These are phyloP conservation scores for Pangasius macronema DNA, from an alignment of 2,797 vertebrate genomes.

Conservation along the genomic window DNA sequence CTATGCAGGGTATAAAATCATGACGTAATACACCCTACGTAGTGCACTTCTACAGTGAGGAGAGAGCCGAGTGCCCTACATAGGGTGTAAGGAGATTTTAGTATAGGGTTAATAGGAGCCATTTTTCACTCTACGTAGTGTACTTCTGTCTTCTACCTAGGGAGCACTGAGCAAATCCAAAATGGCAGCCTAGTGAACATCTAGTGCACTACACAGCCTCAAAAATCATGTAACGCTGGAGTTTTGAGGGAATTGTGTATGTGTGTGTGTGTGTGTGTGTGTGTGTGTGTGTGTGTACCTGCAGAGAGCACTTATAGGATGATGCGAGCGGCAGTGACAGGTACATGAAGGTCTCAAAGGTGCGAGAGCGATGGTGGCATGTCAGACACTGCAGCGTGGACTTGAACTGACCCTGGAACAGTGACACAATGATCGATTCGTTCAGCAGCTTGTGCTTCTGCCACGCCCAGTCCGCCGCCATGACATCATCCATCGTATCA, in stretches of 20 bases:
- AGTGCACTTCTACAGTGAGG: no score
- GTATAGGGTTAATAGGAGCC: no score
- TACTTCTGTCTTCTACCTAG: no score
- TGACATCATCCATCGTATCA: slow-evolving; percentile 87
- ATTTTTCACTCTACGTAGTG: no score
- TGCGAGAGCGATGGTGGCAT: slow-evolving; percentile 91
- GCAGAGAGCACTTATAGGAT: slow-evolving; percentile 92
- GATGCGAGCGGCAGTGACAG: slow-evolving; percentile 90
- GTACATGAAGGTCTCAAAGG: slow-evolving; percentile 99
- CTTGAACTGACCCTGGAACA: slow-evolving; percentile 99
- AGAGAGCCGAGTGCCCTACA: no score
- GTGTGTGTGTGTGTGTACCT: slow-evolving; percentile 73
- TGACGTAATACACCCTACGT: no score
- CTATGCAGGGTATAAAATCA: no score
- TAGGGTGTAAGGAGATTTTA: no score
- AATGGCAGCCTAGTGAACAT: no score
- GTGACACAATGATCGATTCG: slow-evolving; percentile 92
- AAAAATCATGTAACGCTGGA: no score
- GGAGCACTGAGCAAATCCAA: no score
- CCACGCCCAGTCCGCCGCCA: slow-evolving; percentile 90
- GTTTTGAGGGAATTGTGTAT: not conserved
- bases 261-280: not conserved
- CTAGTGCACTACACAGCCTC: no score
- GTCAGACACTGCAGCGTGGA: slow-evolving; percentile 96
- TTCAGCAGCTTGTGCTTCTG: slow-evolving; percentile 95